These are phyloP conservation scores for Ceryle rudis DNA, from an alignment of 2,797 vertebrate genomes.

Conservation along the genomic window DNA sequence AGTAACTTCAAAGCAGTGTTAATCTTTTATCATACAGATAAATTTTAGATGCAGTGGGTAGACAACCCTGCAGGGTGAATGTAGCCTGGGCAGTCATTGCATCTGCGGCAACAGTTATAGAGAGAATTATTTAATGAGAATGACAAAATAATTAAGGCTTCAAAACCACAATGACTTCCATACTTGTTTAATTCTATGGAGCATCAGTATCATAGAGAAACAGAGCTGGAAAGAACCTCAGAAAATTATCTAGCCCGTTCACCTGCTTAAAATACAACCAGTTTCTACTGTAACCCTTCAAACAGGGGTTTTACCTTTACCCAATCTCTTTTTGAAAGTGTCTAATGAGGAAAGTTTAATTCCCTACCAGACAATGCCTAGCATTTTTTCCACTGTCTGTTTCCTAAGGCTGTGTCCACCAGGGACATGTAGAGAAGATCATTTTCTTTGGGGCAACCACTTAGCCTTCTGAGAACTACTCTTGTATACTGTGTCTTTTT, in stretches of 20 bases:
- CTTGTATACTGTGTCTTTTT: not conserved
- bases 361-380: not conserved
- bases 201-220: not conserved
- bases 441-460: not conserved
- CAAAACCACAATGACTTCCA: not conserved
- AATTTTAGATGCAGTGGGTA: not conserved
- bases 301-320: not conserved
- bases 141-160: not conserved
- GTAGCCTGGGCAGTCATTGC: not conserved
- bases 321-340: not conserved
- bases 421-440: not conserved
- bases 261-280: not conserved
- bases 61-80: not conserved
- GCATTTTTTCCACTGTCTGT: not conserved
- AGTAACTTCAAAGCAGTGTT: constrained; percentile 9
- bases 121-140: not conserved
- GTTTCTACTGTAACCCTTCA: not conserved
- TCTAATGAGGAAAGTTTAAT: not conserved
- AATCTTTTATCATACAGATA: not conserved
- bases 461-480: not conserved
- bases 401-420: not conserved
- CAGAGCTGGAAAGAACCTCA: not conserved
- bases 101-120: not conserved
- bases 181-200: not conserved
- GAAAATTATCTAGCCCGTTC: not conserved